A percentile compares a stretch with the other conserved stretches of the same genome.
Conservation (phyloP, 2,797 vertebrate genomes). For the Bradypodion pumilum region DNA sequence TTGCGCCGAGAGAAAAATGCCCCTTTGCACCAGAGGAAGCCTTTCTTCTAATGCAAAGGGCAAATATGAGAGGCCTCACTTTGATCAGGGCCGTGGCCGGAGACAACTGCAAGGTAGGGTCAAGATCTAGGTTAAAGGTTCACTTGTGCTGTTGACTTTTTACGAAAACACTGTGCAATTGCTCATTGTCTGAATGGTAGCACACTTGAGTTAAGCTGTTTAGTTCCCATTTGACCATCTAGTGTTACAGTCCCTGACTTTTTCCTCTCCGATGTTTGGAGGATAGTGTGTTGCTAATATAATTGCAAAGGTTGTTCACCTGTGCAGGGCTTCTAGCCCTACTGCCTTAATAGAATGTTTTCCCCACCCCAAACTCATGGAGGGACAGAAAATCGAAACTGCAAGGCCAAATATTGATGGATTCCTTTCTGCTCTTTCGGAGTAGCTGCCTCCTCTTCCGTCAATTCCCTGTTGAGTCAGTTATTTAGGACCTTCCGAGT, state of each 20-base stretch:
- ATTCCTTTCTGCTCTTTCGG: too few relatives aligned
- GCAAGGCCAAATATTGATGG: too few relatives aligned
- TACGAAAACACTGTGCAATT: background rate
- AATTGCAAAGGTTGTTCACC: background rate
- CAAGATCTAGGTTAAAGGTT: background rate
- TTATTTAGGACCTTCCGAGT: background rate
- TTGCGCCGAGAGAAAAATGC: background rate
- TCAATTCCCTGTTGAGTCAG: too few relatives aligned
- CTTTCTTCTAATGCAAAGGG: background rate
- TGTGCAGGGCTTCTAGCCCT: background rate
- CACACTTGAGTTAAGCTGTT: too few relatives aligned
- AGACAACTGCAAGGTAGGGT: background rate
- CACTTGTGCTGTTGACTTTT: background rate
- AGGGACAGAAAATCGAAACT: background rate
- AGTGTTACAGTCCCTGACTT: background rate
- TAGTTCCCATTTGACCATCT: background rate
- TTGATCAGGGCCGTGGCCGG: background rate
- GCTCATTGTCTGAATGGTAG: background rate
- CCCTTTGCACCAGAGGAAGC: background rate
- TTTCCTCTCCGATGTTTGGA: background rate
- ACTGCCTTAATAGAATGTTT: too few relatives aligned
- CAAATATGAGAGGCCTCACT: background rate
- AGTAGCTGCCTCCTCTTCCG: background rate
- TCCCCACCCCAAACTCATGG: accelerated
- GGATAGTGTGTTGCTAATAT: background rate